Conservation (phyloP, 2,113 vertebrate species). For the Toxostoma redivivum region DNA sequence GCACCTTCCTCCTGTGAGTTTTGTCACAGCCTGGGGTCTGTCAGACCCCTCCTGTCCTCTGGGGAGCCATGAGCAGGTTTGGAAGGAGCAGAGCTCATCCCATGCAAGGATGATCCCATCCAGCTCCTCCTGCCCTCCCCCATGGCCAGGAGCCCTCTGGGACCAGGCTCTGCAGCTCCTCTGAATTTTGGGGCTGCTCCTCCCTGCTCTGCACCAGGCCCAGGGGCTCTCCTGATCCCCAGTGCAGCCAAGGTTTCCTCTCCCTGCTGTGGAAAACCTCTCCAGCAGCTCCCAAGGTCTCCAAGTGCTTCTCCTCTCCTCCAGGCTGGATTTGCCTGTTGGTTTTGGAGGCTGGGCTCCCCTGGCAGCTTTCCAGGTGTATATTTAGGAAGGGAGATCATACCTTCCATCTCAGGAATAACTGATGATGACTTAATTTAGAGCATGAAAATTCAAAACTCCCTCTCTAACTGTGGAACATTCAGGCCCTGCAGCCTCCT, state of each 20-base stretch:
- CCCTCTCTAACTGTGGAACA: not conserved
- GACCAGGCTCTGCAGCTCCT: not conserved
- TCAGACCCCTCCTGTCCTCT: not conserved
- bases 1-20: fast-evolving
- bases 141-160: not conserved
- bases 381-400: conserved; percentile 43
- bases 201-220: not conserved
- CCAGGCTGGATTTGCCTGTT: conserved; percentile 14
- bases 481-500: not conserved
- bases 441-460: not conserved
- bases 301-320: not conserved
- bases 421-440: conserved; percentile 35
- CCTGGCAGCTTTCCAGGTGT: not conserved
- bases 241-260: not conserved
- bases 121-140: not conserved
- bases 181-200: not conserved
- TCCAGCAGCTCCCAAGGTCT: not conserved
- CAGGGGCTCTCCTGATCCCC: fast-evolving
- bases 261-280: not conserved
- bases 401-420: conserved; percentile 44
- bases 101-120: no score
- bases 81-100: not conserved
- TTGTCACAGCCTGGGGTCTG: fast-evolving
- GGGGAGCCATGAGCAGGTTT: not conserved
- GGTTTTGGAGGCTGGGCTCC: not conserved